phyloP scores from a whole-genome alignment of 2,888 invertebrate species.

The Nomada goodeniana region DNA sequence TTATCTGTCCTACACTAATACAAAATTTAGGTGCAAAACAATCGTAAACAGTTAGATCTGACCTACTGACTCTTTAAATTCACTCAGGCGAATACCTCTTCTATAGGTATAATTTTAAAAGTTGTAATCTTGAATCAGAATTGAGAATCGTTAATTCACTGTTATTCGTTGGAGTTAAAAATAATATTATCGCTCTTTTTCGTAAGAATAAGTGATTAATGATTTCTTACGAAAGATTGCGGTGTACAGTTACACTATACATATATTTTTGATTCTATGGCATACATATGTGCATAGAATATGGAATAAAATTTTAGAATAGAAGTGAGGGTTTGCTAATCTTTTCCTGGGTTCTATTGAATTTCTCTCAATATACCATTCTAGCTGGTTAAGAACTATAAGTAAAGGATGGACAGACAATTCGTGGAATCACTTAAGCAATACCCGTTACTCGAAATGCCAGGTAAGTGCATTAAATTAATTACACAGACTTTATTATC shows the following conservation, averaged over 20 bases:
- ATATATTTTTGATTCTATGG: too few relatives aligned
- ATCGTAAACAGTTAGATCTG: slow-evolving; percentile 23
- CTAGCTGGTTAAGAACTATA: slow-evolving; percentile 18
- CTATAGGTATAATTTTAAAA: slow-evolving; percentile 16
- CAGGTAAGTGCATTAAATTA: background rate
- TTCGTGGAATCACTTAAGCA: slow-evolving; percentile 24
- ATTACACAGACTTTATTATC: background rate
- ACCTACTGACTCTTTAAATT: slow-evolving; percentile 36
- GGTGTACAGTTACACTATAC: too few relatives aligned
- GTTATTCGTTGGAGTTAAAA: background rate
- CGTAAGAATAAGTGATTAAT: background rate
- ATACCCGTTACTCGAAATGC: background rate
- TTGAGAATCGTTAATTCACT: background rate
- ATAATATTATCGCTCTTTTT: slow-evolving; percentile 3
- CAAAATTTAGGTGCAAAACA: slow-evolving; percentile 16
- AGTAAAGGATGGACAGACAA: slow-evolving; percentile 20
- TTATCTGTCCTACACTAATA: slow-evolving; percentile 1
- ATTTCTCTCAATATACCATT: slow-evolving; percentile 9
- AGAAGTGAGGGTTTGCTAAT: background rate
- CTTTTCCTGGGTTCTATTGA: background rate
- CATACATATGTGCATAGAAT: background rate
- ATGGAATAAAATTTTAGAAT: background rate
- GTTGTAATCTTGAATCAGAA: background rate
- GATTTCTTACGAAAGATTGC: background rate
- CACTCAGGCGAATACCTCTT: background rate